Evolutionary conservation across 2,113 vertebrate genomes (phyloP).

Genomic region (Lasiurus cinereus): DNA sequence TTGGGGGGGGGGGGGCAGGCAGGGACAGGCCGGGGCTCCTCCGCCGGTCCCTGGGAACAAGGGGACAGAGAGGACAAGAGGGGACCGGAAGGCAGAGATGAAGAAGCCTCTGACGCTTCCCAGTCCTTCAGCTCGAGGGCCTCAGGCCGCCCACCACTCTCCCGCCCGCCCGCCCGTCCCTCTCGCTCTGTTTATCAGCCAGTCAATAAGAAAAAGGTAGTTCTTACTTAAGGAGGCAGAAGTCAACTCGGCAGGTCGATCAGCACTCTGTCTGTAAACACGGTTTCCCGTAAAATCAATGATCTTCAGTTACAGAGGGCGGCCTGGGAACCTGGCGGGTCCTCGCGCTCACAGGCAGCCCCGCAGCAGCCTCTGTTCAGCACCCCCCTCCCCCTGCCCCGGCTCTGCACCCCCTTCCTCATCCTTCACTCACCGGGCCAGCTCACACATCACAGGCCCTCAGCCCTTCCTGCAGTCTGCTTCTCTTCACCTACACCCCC

Average conservation of each 20-base stretch:
- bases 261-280: slow-evolving; percentile 99
- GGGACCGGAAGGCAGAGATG: not conserved
- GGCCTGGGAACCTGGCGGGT: slow-evolving; percentile 92
- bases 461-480: not conserved
- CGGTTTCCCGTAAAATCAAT: slow-evolving; percentile 99
- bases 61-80: rapidly evolving
- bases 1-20: not conserved
- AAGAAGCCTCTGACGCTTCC: not conserved
- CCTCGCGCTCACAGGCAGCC: slow-evolving; percentile 70
- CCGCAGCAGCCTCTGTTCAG: not conserved
- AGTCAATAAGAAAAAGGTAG: slow-evolving; percentile 94
- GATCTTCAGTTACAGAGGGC: slow-evolving; percentile 97
- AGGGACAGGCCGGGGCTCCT: not conserved
- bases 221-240: slow-evolving; percentile 97
- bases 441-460: not conserved
- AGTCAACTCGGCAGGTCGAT: slow-evolving; percentile 99
- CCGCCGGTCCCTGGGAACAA: not conserved
- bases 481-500: not conserved
- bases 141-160: slow-evolving; percentile 50
- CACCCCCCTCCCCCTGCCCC: not conserved
- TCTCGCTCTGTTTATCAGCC: slow-evolving; percentile 87
- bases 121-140: not conserved
- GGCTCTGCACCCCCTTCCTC: not conserved
- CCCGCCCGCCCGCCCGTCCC: slow-evolving; percentile 63
- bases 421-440: not conserved